Evolutionary conservation across 2,797 vertebrate species (phyloP), one percentile per base, ranked within the genome.

Genomic region (Artibeus jamaicensis): DNA sequence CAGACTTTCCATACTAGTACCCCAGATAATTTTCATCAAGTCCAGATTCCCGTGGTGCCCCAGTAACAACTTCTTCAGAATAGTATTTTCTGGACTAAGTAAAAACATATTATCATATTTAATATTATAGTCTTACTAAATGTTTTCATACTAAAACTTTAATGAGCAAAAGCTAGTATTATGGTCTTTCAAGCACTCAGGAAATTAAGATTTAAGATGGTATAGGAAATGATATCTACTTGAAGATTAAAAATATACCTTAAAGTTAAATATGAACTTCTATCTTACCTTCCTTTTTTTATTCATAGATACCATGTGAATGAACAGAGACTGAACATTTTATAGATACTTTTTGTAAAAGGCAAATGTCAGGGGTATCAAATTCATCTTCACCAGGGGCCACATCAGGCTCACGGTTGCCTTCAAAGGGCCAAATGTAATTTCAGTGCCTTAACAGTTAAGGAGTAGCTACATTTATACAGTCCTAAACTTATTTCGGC

Each of bases 271-370:
- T 37, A 37, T 26, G 57, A 83, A 73, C 21, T 55, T 68, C 5
- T 79, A 0, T 78, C 62, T 94, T 78, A 9, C 26, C 62, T 84
- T 50, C 93, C 50, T 71, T 81, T 97, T 95, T 96, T 95, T 79
- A 29, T 16, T 0, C 91, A 95, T 96, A 98, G 98, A 86, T 68
- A 78, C 88, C 9, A 32, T 67, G 2, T 98, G 93, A 97, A 97
- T 85, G 96, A 97, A 87, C 79, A 94, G 98, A 97, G 91, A 98
- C 55, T 88, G 98, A 98, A 44, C 98, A 99, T 91, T 98, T 99
- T 91, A 99, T 98, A 0, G 98, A 99, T 26, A 96, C 97, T 67
- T 99, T 99, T 98, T 99, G 98, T 98, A 98, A 82, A 90, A 99
- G 86, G 98, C 99, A 11, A 85, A 89, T 99, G 57, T 59, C 57